Percentiles rank a stretch among this genome's conserved stretches.
Conservation (phyloP, 2,888 invertebrate genomes). For the Piscicola geometra region DNA sequence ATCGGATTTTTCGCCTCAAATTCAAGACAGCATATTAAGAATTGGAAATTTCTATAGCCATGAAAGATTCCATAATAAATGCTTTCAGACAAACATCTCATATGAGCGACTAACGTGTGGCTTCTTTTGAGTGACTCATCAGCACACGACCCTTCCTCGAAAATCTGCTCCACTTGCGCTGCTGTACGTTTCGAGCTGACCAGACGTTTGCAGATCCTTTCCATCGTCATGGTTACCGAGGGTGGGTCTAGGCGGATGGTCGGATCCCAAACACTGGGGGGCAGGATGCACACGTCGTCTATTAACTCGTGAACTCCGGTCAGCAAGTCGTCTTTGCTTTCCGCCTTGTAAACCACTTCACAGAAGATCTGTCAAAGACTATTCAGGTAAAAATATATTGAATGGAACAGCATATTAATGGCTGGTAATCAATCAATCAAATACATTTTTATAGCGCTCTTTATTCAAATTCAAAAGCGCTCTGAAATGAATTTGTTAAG, state of each 20-base stretch:
- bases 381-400: not conserved
- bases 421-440: not conserved
- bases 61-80: too few species aligned
- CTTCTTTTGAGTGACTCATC: not conserved
- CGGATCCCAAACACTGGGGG: slow-evolving; percentile 96
- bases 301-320: slow-evolving; percentile 93
- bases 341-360: slow-evolving; percentile 54
- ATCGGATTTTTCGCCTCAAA: too few species aligned
- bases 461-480: too few species aligned
- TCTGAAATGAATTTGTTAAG: too few species aligned
- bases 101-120: not conserved
- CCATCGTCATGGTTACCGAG: slow-evolving; percentile 24
- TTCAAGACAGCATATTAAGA: too few species aligned
- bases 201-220: not conserved
- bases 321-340: slow-evolving; percentile 72
- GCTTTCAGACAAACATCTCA: too few species aligned
- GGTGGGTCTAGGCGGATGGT: slow-evolving; percentile 64
- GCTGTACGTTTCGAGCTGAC: not conserved
- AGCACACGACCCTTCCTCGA: not conserved
- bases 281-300: slow-evolving; percentile 72
- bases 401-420: not conserved
- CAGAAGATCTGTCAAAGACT: slow-evolving; percentile 50
- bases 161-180: not conserved
- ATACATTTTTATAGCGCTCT: too few species aligned
- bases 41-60: too few species aligned